phyloP scores from a whole-genome alignment of 2,797 vertebrate genomes.

The Diceros bicornis region DNA sequence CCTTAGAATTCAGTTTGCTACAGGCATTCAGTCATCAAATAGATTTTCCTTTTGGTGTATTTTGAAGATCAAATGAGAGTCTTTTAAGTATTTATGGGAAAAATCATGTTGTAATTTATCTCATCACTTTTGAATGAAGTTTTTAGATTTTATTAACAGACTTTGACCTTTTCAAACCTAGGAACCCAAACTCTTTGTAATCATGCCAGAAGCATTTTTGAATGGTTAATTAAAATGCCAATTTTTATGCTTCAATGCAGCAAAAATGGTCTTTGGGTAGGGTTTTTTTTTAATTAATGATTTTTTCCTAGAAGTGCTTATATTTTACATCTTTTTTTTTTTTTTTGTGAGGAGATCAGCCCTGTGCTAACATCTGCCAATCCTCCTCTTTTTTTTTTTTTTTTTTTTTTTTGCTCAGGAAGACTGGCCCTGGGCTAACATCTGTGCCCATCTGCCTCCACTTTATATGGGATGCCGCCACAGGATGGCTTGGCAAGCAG shows the following conservation, averaged over 20 bases:
- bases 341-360: background rate
- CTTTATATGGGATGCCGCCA: too few species aligned
- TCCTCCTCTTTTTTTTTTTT: too few species aligned
- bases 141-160: conserved; percentile 70
- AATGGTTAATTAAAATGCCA: conserved; percentile 64
- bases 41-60: conserved; percentile 78
- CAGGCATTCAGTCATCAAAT: conserved; percentile 78
- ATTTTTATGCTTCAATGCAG: conserved; percentile 43
- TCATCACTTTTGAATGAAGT: conserved; percentile 71
- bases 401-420: too few species aligned
- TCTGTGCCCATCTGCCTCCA: too few species aligned
- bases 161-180: conserved; percentile 73
- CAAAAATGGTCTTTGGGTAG: background rate
- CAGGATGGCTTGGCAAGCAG: too few species aligned
- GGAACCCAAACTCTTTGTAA: conserved; percentile 73
- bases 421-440: too few species aligned
- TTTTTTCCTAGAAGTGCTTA: conserved; percentile 38
- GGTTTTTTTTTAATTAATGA: background rate
- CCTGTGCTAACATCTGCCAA: too few species aligned
- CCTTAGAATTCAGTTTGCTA: conserved; percentile 79
- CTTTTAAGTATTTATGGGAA: conserved; percentile 76
- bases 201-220: background rate
- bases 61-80: conserved; percentile 82
- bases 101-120: conserved; percentile 75
- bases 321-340: conserved; percentile 22